These are phyloP conservation scores for Adelphocoris suturalis DNA, from an alignment of 2,888 invertebrate species.

Conservation along the genomic window DNA sequence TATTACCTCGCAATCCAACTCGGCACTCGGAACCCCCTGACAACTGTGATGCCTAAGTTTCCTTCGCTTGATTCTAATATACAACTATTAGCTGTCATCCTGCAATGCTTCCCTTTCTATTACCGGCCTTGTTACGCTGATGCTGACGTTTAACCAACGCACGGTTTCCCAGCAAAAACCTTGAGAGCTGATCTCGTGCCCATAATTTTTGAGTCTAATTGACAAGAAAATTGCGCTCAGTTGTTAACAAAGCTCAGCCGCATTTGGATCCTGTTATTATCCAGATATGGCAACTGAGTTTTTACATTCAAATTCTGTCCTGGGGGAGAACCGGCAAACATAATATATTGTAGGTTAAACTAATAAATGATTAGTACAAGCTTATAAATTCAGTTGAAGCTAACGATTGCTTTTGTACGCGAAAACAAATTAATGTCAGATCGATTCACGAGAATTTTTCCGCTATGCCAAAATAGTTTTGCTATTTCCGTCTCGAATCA, in stretches of 20 bases:
- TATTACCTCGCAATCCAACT: too few relatives aligned
- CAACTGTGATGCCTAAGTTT: not conserved
- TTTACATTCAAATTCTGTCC: not conserved
- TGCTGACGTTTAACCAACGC: not conserved
- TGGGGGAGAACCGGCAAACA: too few relatives aligned
- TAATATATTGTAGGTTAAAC: too few relatives aligned
- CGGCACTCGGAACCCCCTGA: too few relatives aligned
- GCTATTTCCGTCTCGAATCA: too few relatives aligned
- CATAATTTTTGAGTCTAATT: conserved; percentile 19
- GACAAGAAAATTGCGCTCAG: conserved; percentile 20
- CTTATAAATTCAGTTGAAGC: too few relatives aligned
- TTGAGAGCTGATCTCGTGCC: conserved; percentile 20
- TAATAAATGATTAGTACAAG: too few relatives aligned
- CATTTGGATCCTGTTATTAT: conserved; percentile 13
- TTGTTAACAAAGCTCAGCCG: not conserved
- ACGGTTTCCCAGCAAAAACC: not conserved
- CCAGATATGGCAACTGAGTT: not conserved
- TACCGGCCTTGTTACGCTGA: conserved; percentile 16
- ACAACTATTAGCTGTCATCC: conserved; percentile 18
- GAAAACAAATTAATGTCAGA: too few relatives aligned
- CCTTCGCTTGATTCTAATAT: not conserved
- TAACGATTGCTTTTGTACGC: too few relatives aligned
- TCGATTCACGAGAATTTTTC: too few relatives aligned
- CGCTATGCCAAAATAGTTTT: too few relatives aligned
- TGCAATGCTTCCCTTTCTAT: not conserved